A percentile compares a stretch with the other conserved stretches of the same genome.
These are phyloP conservation scores for Malthinus flaveolus DNA, from an alignment of 2,888 invertebrate genomes.

Conservation along the genomic window DNA sequence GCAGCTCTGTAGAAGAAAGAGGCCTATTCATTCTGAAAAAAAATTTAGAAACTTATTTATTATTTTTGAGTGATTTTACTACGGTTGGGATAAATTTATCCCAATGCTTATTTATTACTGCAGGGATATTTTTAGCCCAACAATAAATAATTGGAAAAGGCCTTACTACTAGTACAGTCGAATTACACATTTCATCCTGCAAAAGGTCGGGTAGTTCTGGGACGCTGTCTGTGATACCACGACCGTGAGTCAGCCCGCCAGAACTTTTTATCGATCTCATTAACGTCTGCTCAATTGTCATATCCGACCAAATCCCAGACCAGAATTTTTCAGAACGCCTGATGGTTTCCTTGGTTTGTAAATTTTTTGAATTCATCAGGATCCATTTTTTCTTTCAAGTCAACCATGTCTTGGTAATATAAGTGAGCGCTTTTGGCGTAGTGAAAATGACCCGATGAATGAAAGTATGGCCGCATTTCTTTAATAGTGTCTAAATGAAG, in stretches of 20 bases:
- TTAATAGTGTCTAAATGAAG: slow-evolving; percentile 21
- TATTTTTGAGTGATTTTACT: too few relatives aligned
- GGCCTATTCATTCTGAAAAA: too few relatives aligned
- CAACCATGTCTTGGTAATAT: slow-evolving; percentile 19
- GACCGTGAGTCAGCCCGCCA: background rate
- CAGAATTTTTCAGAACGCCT: background rate
- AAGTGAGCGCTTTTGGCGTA: slow-evolving; percentile 25
- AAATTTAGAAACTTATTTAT: too few relatives aligned
- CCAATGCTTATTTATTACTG: too few relatives aligned
- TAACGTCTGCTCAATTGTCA: background rate
- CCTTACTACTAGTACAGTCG: too few relatives aligned
- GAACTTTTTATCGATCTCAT: background rate
- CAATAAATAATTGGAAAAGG: too few relatives aligned
- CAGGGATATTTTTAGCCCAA: too few relatives aligned
- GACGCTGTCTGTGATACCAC: background rate
- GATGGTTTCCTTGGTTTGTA: background rate
- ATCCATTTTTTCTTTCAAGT: too few relatives aligned
- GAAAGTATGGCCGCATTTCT: slow-evolving; percentile 24
- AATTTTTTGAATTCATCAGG: background rate
- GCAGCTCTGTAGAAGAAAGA: too few relatives aligned
- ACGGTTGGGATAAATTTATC: too few relatives aligned
- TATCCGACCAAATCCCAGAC: background rate
- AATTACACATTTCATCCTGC: too few relatives aligned
- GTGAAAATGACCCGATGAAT: slow-evolving; percentile 20
- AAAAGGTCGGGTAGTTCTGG: too few relatives aligned